These are phyloP conservation scores for Pelecanus crispus DNA, from an alignment of 2,113 vertebrate genomes.

Conservation along the genomic window DNA sequence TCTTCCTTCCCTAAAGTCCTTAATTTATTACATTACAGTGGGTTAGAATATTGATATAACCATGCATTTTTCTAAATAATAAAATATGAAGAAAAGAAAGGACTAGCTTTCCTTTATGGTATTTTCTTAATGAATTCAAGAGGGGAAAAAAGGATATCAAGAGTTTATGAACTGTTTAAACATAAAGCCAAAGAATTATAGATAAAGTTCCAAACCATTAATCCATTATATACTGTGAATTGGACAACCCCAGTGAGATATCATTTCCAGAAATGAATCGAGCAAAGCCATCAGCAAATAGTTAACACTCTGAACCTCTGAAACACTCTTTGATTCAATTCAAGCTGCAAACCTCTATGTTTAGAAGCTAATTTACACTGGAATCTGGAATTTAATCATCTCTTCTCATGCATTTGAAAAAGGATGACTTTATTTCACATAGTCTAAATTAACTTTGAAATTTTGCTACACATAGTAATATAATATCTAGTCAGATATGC, in stretches of 20 bases:
- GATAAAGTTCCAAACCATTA: constrained; percentile 65
- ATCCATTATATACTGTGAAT: constrained; percentile 61
- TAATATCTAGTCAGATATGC: constrained; percentile 59
- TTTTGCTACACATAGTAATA: constrained; percentile 55
- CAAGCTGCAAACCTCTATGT: constrained; percentile 6
- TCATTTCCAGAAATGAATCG: background rate
- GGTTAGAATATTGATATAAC: background rate
- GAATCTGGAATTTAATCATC: constrained; percentile 67
- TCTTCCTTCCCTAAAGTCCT: background rate
- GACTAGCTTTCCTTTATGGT: constrained; percentile 25
- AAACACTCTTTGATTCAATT: constrained; percentile 37
- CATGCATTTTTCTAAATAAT: constrained; percentile 23
- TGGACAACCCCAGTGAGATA: constrained; percentile 28
- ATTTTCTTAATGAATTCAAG: constrained; percentile 48
- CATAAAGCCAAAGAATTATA: constrained; percentile 62
- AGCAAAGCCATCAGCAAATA: constrained; percentile 51
- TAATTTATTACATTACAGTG: background rate
- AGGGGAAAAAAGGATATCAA: constrained; percentile 41
- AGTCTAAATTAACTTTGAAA: constrained; percentile 61
- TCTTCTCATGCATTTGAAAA: constrained; percentile 50
- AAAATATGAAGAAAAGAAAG: background rate
- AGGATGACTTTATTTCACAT: constrained; percentile 28
- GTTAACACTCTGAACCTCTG: constrained; percentile 37
- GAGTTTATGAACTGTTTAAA: constrained; percentile 70
- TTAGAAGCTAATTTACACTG: constrained; percentile 60